A percentile compares a stretch with the other conserved stretches of the same genome.
Evolutionary conservation across 2,888 invertebrate genomes (phyloP).

Genomic region (Allacma fusca): DNA sequence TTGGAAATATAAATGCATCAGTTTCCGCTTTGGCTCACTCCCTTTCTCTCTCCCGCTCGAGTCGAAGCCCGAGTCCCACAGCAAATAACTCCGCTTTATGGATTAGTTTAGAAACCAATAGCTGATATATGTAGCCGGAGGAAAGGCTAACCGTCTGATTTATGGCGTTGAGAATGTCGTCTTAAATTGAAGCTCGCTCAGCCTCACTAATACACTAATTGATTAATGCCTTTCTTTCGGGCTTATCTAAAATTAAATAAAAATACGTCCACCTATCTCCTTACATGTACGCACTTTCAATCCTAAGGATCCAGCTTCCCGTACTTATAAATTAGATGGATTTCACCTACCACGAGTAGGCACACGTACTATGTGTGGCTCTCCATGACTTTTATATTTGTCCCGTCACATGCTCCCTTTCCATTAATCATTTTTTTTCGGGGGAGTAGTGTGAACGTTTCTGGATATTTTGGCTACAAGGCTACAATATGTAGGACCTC

Average conservation of each 20-base stretch:
- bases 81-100: not conserved
- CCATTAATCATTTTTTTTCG: not conserved
- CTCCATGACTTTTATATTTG: not conserved
- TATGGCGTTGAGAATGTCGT: slow-evolving; percentile 21
- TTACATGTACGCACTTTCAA: no score
- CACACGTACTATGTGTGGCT: no score
- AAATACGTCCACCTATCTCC: not conserved
- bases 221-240: slow-evolving; percentile 22
- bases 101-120: slow-evolving; percentile 15
- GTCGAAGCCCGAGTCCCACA: not conserved
- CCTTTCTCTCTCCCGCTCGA: not conserved
- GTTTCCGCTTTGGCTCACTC: not conserved
- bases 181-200: slow-evolving; percentile 22
- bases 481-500: no score
- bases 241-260: slow-evolving; percentile 30
- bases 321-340: no score
- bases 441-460: no score
- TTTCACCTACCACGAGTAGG: no score
- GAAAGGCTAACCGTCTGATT: not conserved
- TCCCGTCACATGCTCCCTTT: not conserved
- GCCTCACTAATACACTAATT: slow-evolving; percentile 26
- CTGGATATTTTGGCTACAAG: no score
- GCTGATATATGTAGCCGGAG: not conserved
- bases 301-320: no score
- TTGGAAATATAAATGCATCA: not conserved